A percentile compares a stretch with the other conserved stretches of the same genome.
These are phyloP conservation scores for Coelopa pilipes DNA, from an alignment of 2,888 invertebrate species.

Conservation along the genomic window DNA sequence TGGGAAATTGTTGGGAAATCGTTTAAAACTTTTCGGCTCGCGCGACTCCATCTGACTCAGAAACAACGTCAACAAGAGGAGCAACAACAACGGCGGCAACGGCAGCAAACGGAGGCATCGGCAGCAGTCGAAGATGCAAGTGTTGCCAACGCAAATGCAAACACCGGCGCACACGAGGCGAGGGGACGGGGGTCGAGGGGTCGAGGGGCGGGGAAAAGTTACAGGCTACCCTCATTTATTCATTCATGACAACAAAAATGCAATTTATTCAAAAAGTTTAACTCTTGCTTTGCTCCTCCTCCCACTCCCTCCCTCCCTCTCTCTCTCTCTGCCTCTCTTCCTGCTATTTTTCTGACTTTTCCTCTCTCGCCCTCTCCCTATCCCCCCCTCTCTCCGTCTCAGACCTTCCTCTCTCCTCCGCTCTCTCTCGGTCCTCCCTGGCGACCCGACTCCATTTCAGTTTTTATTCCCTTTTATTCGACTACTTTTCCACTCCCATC, in stretches of 20 bases:
- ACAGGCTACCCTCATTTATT: conserved; percentile 5
- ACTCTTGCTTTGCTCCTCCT: background rate
- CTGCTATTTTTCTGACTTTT: no score
- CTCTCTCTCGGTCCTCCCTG: no score
- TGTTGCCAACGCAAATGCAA: conserved; percentile 4
- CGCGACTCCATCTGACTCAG: background rate
- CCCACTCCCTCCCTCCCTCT: no score
- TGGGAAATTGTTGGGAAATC: background rate
- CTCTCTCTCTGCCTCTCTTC: no score
- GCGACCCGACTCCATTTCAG: no score
- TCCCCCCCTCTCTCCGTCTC: no score
- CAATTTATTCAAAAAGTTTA: conserved; percentile 27
- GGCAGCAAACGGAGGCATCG: background rate
- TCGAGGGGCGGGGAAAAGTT: background rate
- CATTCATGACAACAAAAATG: conserved; percentile 26
- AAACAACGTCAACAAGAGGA: no score
- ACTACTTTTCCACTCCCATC: background rate
- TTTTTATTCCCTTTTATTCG: background rate
- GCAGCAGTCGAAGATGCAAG: background rate
- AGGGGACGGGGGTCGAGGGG: no score
- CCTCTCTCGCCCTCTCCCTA: no score
- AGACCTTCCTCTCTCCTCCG: no score
- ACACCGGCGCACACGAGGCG: background rate
- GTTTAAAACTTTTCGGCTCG: conserved; percentile 2
- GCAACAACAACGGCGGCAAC: background rate